phyloP scores from a whole-genome alignment of 2,888 invertebrate species.

The Zaprionus lineosus region DNA sequence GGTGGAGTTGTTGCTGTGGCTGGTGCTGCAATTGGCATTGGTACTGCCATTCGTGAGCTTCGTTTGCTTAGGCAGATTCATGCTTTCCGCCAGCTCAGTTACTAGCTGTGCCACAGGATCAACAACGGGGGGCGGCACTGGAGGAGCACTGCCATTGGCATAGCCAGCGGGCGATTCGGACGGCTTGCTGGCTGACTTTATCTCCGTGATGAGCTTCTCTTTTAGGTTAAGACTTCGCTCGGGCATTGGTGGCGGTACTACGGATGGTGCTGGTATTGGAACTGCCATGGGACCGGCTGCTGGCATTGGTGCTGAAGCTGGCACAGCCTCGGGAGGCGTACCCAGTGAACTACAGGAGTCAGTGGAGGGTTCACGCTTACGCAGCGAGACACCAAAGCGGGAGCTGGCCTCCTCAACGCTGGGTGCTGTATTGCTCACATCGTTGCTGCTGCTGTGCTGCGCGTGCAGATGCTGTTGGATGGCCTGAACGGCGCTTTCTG shows the following conservation, averaged over 20 bases:
- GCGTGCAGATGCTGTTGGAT: slow-evolving; percentile 64
- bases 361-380: slow-evolving; percentile 86
- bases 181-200: slow-evolving; percentile 85
- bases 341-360: slow-evolving; percentile 85
- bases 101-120: slow-evolving; percentile 92
- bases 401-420: slow-evolving; percentile 89
- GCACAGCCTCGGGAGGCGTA: slow-evolving; percentile 82
- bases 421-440: slow-evolving; percentile 86
- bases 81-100: slow-evolving; percentile 92
- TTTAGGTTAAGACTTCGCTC: slow-evolving; percentile 84
- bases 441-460: slow-evolving; percentile 81
- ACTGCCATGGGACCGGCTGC: slow-evolving; percentile 12
- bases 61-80: slow-evolving; percentile 85
- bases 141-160: slow-evolving; percentile 84
- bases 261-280: slow-evolving; percentile 3
- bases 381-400: slow-evolving; percentile 87
- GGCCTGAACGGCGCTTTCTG: slow-evolving; percentile 60
- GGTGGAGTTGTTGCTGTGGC: slow-evolving; percentile 24
- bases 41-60: slow-evolving; percentile 67
- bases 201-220: slow-evolving; percentile 93
- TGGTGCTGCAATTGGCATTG: slow-evolving; percentile 63
- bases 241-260: neutral
- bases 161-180: slow-evolving; percentile 84
- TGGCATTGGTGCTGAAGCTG: slow-evolving; percentile 5
- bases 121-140: slow-evolving; percentile 83